A percentile compares a stretch with the other conserved stretches of the same genome.
phyloP scores from a whole-genome alignment of 2,888 invertebrate genomes.

The Caenorhabditis afra region DNA sequence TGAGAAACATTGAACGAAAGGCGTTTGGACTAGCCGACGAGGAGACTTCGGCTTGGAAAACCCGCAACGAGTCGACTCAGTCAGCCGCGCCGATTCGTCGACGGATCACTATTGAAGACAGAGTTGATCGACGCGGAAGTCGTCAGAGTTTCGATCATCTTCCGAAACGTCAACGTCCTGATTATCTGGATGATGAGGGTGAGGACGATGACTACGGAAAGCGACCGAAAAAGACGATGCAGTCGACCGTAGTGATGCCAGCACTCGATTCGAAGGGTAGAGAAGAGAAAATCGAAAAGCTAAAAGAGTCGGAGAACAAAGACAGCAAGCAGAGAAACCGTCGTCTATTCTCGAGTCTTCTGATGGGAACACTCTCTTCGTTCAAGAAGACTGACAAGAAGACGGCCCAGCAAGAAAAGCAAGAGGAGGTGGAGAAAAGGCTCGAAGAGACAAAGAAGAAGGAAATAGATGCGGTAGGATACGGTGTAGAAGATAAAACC shows the following conservation, averaged over 20 bases:
- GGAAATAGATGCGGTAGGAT: conserved; percentile 88
- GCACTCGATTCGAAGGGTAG: conserved; percentile 87
- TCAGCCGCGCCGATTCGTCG: neutral
- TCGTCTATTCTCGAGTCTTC: conserved; percentile 92
- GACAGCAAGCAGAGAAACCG: conserved; percentile 85
- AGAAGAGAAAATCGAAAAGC: conserved; percentile 88
- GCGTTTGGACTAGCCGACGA: conserved; percentile 46
- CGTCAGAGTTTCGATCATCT: conserved; percentile 32
- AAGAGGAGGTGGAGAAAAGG: conserved; percentile 92
- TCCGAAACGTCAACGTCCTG: conserved; percentile 49
- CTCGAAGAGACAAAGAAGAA: conserved; percentile 92
- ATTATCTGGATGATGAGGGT: conserved; percentile 48
- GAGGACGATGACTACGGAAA: conserved; percentile 46
- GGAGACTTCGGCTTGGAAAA: conserved; percentile 16
- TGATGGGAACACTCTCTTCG: conserved; percentile 94
- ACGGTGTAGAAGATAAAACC: no score
- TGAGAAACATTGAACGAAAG: conserved; percentile 36
- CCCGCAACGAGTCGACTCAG: conserved; percentile 9
- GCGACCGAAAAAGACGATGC: conserved; percentile 52
- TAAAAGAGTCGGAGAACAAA: conserved; percentile 83
- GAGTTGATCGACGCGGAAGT: conserved; percentile 33
- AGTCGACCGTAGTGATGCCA: conserved; percentile 77
- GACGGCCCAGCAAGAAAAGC: conserved; percentile 86
- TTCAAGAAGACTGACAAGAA: conserved; percentile 91
- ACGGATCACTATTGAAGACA: conserved; percentile 31